A percentile compares a stretch with the other conserved stretches of the same genome.
Conservation (phyloP, 2,888 invertebrate species). For the Rosalia funebris region DNA sequence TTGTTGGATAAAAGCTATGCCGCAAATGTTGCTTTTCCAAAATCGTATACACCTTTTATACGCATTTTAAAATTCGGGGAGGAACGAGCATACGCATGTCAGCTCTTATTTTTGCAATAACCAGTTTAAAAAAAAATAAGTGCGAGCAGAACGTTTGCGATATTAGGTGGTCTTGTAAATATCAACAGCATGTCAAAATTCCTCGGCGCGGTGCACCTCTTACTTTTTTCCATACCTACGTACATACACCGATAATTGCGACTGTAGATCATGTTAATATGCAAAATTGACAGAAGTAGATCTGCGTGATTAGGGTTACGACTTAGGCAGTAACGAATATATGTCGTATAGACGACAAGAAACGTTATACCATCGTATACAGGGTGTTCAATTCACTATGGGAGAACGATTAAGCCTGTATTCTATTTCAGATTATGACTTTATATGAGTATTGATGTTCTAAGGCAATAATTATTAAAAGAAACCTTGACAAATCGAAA, state of each 20-base stretch:
- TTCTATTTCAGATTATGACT: too few species aligned
- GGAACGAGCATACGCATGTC: conserved; percentile 6
- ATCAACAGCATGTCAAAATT: conserved; percentile 1
- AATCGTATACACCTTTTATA: conserved; percentile 12
- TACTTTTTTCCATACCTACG: too few species aligned
- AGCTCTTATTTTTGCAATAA: conserved; percentile 21
- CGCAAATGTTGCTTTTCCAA: conserved; percentile 10
- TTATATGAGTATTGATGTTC: too few species aligned
- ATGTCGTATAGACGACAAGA: too few species aligned
- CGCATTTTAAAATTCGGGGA: conserved; percentile 1
- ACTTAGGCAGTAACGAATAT: too few species aligned
- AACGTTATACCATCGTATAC: too few species aligned
- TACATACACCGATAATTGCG: neutral
- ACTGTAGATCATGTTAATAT: neutral
- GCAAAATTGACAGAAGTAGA: neutral
- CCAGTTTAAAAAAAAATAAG: conserved; percentile 9
- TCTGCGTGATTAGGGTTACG: neutral
- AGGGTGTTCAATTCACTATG: too few species aligned
- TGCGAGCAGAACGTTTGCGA: neutral
- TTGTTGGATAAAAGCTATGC: neutral
- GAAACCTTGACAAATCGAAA: too few species aligned
- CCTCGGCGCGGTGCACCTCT: neutral
- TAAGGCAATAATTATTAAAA: too few species aligned
- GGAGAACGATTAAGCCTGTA: too few species aligned
- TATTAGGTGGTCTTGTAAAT: neutral